Conservation (phyloP, 2,888 invertebrate species). For the Bombylius major region DNA sequence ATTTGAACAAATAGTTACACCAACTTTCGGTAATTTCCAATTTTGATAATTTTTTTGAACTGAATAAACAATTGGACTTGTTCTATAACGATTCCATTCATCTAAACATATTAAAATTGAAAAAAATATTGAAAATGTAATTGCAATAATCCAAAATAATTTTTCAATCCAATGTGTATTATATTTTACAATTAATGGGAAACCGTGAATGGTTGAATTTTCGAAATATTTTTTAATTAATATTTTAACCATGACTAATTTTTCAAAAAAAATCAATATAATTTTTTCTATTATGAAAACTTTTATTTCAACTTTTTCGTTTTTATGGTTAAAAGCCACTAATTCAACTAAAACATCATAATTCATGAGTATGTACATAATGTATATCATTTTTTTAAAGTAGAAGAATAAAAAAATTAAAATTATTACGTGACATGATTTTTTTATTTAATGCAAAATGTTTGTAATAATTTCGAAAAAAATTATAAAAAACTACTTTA, state of each 20-base stretch:
- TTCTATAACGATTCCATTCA: neutral
- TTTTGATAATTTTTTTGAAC: slow-evolving; percentile 28
- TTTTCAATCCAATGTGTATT: slow-evolving; percentile 28
- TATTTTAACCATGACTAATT: neutral
- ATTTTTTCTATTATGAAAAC: no score
- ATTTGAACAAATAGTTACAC: slow-evolving; percentile 40
- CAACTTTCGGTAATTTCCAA: slow-evolving; percentile 39
- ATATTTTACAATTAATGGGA: slow-evolving; percentile 24
- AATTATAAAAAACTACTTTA: no score
- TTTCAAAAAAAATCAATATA: no score
- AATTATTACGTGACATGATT: no score
- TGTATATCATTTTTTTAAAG: no score
- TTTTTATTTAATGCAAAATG: no score
- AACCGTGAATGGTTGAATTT: slow-evolving; percentile 28
- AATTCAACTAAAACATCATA: no score
- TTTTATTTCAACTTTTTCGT: no score
- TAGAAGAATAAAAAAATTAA: no score
- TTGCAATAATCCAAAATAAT: slow-evolving; percentile 23
- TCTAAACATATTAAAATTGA: slow-evolving; percentile 21
- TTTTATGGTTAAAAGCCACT: no score
- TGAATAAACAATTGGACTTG: neutral
- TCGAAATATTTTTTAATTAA: slow-evolving; percentile 18
- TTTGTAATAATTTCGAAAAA: no score
- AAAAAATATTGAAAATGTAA: slow-evolving; percentile 21
- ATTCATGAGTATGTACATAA: no score